These are phyloP conservation scores for Meteorus colon DNA, from an alignment of 2,888 invertebrate species.

Conservation along the genomic window DNA sequence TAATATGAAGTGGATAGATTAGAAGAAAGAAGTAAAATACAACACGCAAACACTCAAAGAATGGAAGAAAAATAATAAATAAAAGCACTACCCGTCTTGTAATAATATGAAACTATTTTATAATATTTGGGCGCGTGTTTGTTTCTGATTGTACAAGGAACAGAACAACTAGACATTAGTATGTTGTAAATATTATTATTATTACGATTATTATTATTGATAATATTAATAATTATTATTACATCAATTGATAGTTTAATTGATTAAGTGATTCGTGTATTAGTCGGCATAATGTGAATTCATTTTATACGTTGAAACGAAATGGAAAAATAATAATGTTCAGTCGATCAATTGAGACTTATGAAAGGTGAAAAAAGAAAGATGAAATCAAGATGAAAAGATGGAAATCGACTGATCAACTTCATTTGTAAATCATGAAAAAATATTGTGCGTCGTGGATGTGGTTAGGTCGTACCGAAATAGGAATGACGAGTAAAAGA, in stretches of 20 bases:
- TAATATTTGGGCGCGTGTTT: slow-evolving; percentile 60
- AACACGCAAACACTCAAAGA: slow-evolving; percentile 31
- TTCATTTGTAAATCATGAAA: slow-evolving; percentile 20
- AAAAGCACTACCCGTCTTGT: slow-evolving; percentile 43
- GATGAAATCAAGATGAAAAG: neutral
- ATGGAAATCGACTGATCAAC: slow-evolving; percentile 12
- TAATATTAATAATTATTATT: slow-evolving; percentile 67
- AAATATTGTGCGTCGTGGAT: neutral
- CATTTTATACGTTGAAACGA: slow-evolving; percentile 62
- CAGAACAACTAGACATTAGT: slow-evolving; percentile 61
- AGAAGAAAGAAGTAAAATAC: slow-evolving; percentile 28
- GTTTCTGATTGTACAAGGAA: slow-evolving; percentile 63
- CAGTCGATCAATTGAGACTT: slow-evolving; percentile 1
- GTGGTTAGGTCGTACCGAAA: slow-evolving; percentile 38
- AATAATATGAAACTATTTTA: slow-evolving; percentile 57
- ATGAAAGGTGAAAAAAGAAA: slow-evolving; percentile 11
- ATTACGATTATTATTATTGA: slow-evolving; percentile 55
- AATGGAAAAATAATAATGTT: slow-evolving; percentile 20
- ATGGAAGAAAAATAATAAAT: neutral
- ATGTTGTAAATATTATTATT: slow-evolving; percentile 71
- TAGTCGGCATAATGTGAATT: slow-evolving; percentile 67
- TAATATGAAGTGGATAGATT: slow-evolving; percentile 24
- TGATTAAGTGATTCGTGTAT: slow-evolving; percentile 66
- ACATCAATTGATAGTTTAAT: slow-evolving; percentile 69
- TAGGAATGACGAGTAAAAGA: slow-evolving; percentile 26